These are phyloP conservation scores for Machaerirhynchus nigripectus DNA, from an alignment of 2,113 vertebrate species.

Conservation along the genomic window DNA sequence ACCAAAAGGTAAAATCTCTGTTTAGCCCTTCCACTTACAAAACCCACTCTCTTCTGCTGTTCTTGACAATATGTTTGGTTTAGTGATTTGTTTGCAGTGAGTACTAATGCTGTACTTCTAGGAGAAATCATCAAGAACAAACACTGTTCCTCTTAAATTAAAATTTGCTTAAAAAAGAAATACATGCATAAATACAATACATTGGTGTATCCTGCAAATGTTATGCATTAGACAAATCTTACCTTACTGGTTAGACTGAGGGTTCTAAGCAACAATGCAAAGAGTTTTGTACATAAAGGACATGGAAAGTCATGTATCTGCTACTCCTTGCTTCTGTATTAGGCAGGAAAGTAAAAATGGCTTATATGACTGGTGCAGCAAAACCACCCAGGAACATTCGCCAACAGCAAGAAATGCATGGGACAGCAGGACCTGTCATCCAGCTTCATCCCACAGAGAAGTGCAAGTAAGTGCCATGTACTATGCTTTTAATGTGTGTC, in stretches of 20 bases:
- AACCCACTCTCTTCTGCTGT: not conserved
- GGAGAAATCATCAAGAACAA: not conserved
- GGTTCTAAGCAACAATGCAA: not conserved
- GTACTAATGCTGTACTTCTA: not conserved
- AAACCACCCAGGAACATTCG: conserved; percentile 79
- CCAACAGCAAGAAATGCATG: conserved; percentile 73
- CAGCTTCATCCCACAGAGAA: conserved; percentile 62
- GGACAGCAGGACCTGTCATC: conserved; percentile 61
- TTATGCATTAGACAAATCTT: not conserved
- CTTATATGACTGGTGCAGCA: conserved; percentile 78
- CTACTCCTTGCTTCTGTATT: not conserved
- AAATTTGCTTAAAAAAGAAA: not conserved
- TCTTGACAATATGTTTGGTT: not conserved
- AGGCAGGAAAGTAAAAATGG: conserved; percentile 87
- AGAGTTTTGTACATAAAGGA: not conserved
- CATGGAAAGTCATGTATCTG: not conserved
- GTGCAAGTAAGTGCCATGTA: conserved; percentile 66
- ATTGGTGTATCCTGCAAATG: not conserved
- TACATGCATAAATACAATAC: not conserved
- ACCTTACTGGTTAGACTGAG: not conserved
- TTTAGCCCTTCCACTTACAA: not conserved
- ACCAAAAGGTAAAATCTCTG: conserved; percentile 77
- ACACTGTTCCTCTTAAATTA: not conserved
- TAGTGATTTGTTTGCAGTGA: not conserved
- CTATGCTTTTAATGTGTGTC: not conserved